Evolutionary conservation across 2,888 invertebrate species (phyloP).

Genomic region (Hemaris fuciformis): DNA sequence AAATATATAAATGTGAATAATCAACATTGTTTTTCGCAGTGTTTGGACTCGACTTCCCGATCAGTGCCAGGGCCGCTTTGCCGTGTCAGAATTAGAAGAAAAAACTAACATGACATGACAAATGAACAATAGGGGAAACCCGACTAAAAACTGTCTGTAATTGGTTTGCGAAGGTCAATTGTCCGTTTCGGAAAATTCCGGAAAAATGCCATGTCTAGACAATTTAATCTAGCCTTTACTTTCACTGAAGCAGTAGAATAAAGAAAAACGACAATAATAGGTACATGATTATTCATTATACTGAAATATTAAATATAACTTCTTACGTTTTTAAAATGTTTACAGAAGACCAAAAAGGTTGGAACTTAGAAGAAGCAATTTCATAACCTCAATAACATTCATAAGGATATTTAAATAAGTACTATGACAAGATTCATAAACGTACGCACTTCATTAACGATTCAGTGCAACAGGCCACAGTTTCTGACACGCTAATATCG

Average conservation of each 20-base stretch:
- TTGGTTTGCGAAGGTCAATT: constrained; percentile 4
- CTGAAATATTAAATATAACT: background rate
- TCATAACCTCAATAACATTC: background rate
- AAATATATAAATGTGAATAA: no score
- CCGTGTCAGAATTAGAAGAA: no score
- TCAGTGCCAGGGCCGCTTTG: no score
- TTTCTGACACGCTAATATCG: constrained; percentile 27
- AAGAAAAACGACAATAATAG: background rate
- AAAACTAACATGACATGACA: no score
- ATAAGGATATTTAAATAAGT: background rate
- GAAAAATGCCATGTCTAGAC: constrained; percentile 6
- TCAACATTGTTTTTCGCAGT: no score
- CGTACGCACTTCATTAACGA: constrained; percentile 26
- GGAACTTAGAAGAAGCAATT: no score
- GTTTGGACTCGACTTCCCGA: no score
- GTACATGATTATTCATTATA: background rate
- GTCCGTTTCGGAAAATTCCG: background rate
- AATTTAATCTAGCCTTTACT: constrained; percentile 2
- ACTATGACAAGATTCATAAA: constrained; percentile 10
- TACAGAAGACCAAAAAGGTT: background rate
- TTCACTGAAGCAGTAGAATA: background rate
- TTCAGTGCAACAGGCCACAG: constrained; percentile 31
- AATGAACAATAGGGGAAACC: background rate
- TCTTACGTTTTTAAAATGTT: no score
- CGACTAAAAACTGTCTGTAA: background rate